Conservation (phyloP, 2,797 vertebrate species). For the Xerus rutilus region DNA sequence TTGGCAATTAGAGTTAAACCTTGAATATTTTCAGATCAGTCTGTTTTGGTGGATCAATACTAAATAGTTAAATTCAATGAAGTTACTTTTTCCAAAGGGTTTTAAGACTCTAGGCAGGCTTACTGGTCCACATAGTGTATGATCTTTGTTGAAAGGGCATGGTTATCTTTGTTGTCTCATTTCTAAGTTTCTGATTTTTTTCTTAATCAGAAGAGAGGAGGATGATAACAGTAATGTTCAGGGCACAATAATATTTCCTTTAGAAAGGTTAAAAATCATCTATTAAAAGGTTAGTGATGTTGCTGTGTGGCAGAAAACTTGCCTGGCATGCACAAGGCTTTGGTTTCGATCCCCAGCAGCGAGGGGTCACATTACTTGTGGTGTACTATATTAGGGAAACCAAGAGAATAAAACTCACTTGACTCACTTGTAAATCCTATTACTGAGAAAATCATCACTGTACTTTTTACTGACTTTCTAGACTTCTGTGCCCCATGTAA, state of each 20-base stretch:
- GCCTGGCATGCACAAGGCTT: neutral
- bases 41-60: neutral
- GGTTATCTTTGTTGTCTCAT: neutral
- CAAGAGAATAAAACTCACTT: neutral
- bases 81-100: neutral
- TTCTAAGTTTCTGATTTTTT: slow-evolving; percentile 47
- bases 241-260: neutral
- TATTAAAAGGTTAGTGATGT: no score
- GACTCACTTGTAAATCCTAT: neutral
- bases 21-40: slow-evolving; percentile 41
- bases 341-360: neutral
- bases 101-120: neutral
- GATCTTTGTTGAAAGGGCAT: neutral
- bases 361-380: no score
- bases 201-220: slow-evolving; percentile 19
- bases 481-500: neutral
- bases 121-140: neutral
- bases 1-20: neutral
- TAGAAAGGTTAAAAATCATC: slow-evolving; percentile 34
- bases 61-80: neutral
- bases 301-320: neutral
- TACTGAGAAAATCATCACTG: neutral
- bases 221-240: neutral
- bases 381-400: neutral
- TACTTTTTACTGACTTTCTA: slow-evolving; percentile 9